Evolutionary conservation across 2,797 vertebrate genomes (phyloP), one percentile per base, ranked within the genome.

Genomic region (Neomorphus geoffroyi): DNA sequence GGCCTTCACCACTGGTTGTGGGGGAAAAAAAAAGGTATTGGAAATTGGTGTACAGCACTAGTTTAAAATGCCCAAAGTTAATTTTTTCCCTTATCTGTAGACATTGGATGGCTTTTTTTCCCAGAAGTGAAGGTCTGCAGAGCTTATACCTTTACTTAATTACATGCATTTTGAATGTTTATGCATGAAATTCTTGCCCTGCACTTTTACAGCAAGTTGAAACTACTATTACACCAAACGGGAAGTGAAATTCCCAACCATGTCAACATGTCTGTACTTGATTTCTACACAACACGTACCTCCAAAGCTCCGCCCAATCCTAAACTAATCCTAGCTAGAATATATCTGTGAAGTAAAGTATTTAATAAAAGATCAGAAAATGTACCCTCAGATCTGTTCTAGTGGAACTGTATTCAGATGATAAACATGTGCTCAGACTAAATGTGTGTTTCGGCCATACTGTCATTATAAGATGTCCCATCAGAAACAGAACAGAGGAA

Each of bases 211-310:
- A 57, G 57, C 57, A 77, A 82, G 57, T 14, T 74, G 67, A 67
- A 91, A 43, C 79, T 48, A 53, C 53, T 73, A 6, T 17, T 53
- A 48, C 18, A 41, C 17, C 7, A 74, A 90, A 72, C 0, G 9
- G 83, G 80, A 96, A 94, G 66, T 77, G 77, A 88, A 90, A 72
- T 72, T 86, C 66, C n/a, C 73, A 70, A 65, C 35, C 71, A 45
- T 15, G 24, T 93, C 46, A 80, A 70, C 83, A 57, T 56, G 88
- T 73, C 92, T 37, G 39, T 69, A 37, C 80, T 88, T 87, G 88
- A 78, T 61, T 93, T 95, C 74, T 27, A 60, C 48, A 45, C 8
- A 28, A 9, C 71, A 60, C 3, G 1, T 11, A 23, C 12, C 82
- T 77, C 35, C 32, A 83, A 86, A 92, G 21, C 69, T 88, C 80